Conservation (phyloP, 2,888 invertebrate genomes). For the Alcis repandata region DNA sequence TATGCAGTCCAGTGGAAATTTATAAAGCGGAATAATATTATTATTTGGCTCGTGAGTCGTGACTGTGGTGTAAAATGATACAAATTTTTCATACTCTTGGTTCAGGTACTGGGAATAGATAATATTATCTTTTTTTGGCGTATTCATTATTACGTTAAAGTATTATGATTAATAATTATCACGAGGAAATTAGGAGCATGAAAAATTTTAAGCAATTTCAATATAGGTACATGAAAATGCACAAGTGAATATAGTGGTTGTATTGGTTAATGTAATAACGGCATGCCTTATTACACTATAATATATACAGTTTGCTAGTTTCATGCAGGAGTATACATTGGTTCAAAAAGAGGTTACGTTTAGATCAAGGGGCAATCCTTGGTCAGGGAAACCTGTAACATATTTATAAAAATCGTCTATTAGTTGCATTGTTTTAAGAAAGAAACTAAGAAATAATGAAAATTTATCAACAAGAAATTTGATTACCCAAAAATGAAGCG, state of each 20-base stretch:
- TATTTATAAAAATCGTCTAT: slow-evolving; percentile 53
- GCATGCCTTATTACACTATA: slow-evolving; percentile 5
- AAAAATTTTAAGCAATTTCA: slow-evolving; percentile 22
- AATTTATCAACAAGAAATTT: not conserved
- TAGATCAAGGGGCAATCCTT: slow-evolving; percentile 61
- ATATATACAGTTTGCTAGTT: slow-evolving; percentile 42
- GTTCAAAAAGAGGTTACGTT: slow-evolving; percentile 52
- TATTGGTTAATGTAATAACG: not conserved
- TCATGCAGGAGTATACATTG: slow-evolving; percentile 64
- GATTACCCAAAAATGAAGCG: slow-evolving; percentile 3
- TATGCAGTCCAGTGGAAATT: slow-evolving; percentile 44
- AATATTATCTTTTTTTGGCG: not conserved
- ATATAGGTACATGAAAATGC: slow-evolving; percentile 27
- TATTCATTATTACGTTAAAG: not conserved
- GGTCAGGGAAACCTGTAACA: slow-evolving; percentile 77
- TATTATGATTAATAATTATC: too few relatives aligned
- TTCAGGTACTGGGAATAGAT: not conserved
- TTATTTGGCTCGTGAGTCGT: slow-evolving; percentile 14
- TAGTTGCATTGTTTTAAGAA: slow-evolving; percentile 9
- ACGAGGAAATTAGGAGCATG: slow-evolving; percentile 9
- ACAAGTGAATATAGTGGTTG: not conserved
- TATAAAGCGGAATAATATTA: slow-evolving; percentile 53
- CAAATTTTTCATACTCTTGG: slow-evolving; percentile 27
- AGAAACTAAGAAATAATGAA: not conserved
- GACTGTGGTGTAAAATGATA: slow-evolving; percentile 52